phyloP scores from a whole-genome alignment of 2,888 invertebrate species.

The Tachina lurida region DNA sequence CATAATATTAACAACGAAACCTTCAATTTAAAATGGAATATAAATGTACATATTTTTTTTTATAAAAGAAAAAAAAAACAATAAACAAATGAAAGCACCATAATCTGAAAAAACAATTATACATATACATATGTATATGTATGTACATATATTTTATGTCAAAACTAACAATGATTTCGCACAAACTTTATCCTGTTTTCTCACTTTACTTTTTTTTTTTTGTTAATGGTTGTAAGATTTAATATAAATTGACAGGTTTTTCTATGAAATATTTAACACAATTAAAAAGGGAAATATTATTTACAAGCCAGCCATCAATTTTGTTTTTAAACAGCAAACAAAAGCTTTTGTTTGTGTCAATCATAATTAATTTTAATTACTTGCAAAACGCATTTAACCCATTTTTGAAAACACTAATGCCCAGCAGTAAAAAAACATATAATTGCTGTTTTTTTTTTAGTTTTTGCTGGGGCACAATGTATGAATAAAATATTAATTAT shows the following conservation, averaged over 20 bases:
- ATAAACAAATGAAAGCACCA: neutral
- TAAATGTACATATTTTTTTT: conserved; percentile 8
- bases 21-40: conserved; percentile 11
- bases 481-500: too few species aligned
- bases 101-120: conserved; percentile 61
- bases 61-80: neutral
- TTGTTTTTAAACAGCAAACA: conserved; percentile 1
- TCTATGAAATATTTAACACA: conserved; percentile 9
- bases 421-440: too few species aligned
- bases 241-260: conserved; percentile 58
- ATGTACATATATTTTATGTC: conserved; percentile 37
- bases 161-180: conserved; percentile 54
- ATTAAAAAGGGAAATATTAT: conserved; percentile 16
- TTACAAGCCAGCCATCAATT: conserved; percentile 32
- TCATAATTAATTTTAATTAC: conserved; percentile 36
- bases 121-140: too few species aligned
- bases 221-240: conserved; percentile 45
- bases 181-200: conserved; percentile 17
- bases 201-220: neutral
- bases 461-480: too few species aligned
- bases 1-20: conserved; percentile 17
- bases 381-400: neutral
- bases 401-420: neutral
- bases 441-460: too few species aligned
- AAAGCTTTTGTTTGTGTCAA: conserved; percentile 31